Base-by-base conservation (phyloP, 1,140 invertebrate genomes). In the Physella acuta region DNA sequence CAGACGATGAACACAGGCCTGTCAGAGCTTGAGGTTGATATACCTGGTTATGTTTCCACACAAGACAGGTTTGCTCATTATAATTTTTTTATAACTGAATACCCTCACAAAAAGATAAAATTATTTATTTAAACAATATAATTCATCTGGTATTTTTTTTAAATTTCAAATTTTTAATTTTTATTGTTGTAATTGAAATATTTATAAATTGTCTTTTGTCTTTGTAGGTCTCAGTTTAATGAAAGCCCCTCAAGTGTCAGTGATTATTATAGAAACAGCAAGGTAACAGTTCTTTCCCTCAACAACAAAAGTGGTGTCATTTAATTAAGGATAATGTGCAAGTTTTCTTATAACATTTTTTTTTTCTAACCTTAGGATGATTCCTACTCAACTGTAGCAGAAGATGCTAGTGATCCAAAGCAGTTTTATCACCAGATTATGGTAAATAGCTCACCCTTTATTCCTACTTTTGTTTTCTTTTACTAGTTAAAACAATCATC, bases 351-450 rank as follows among this genome's bases (percentile, higher is more conserved):
- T n/a, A n/a, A n/a, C n/a, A n/a, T n/a, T n/a, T n/a, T n/a, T n/a
- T n/a, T n/a, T n/a, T n/a, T n/a, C n/a, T n/a, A n/a, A n/a, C 49
- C 55, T 39, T 69, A 76, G 36, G 75, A 68, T 33, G 72, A 75
- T 11, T 73, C 72, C n/a, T 66, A 76, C 11, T 71, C 74, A 16
- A 72, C 66, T 51, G 59, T 58, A 1, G 73, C 63, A 31, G 63
- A 74, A 31, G 58, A 73, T 44, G 72, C 71, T 53, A 71, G 75
- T 33, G 75, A 81, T 52, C 74, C 76, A 33, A 77, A 73, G 34
- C 73, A 80, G 56, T 81, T 78, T 64, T 81, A 81, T 69, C 76
- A 78, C 56, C 76, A 75, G 62, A 63, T 83, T 0, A 79, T 82
- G 73, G 81, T 83, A 70, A 77, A n/a, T n/a, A n/a, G n/a, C 2